These are phyloP conservation scores for Scaptomyza caliginosa DNA, from an alignment of 2,888 invertebrate species.

Conservation along the genomic window DNA sequence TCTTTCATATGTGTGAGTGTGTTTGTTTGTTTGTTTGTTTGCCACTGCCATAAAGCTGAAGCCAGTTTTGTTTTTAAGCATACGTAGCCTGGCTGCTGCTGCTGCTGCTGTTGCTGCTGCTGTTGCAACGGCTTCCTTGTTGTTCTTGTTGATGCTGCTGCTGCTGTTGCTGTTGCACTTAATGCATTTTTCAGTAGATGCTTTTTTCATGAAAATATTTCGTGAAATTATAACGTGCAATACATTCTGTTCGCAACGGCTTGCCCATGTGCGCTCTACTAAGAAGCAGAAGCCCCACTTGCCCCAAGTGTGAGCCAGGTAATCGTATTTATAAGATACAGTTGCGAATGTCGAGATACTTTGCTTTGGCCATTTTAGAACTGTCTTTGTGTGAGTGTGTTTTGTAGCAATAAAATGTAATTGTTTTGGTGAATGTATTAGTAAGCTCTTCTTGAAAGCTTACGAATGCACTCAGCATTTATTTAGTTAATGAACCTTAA, in stretches of 20 bases:
- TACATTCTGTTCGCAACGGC: conserved; percentile 50
- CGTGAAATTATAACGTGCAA: conserved; percentile 75
- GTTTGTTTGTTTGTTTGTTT: conserved; percentile 68
- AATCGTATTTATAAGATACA: conserved; percentile 77
- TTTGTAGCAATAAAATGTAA: conserved; percentile 40
- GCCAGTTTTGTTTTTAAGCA: conserved; percentile 72
- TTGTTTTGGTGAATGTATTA: conserved; percentile 38
- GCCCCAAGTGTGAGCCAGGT: conserved; percentile 55
- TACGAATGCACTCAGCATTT: conserved; percentile 1
- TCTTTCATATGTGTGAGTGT: conserved; percentile 33
- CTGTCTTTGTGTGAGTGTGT: conserved; percentile 10
- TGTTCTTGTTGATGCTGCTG: conserved; percentile 21
- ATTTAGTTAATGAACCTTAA: neutral
- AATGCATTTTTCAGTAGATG: conserved; percentile 82
- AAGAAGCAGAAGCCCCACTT: conserved; percentile 13
- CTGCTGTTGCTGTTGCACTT: conserved; percentile 66
- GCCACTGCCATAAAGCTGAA: conserved; percentile 75
- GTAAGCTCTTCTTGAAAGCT: conserved; percentile 29
- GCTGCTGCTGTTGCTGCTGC: conserved; percentile 23
- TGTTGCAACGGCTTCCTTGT: conserved; percentile 54
- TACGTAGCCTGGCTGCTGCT: conserved; percentile 35
- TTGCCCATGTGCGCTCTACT: conserved; percentile 51
- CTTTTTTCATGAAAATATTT: conserved; percentile 76
- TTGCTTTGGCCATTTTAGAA: conserved; percentile 50
- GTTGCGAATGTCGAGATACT: conserved; percentile 61